Conservation (phyloP, 2,797 vertebrate species). For the Scolopax rusticola region DNA sequence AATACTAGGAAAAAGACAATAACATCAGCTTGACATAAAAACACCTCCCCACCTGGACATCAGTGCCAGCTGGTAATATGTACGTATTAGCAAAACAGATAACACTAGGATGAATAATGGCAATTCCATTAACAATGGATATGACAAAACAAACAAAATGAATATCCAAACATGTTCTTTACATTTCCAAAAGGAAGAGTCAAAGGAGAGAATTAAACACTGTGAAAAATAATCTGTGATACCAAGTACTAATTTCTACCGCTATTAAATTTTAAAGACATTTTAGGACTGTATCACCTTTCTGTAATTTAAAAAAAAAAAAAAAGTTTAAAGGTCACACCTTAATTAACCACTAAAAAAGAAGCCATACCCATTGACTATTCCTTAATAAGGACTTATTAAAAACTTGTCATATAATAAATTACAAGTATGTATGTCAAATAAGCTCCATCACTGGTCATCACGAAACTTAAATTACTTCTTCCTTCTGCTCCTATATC, state of each 20-base stretch:
- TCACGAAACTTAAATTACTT: background rate
- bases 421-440: background rate
- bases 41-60: background rate
- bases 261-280: background rate
- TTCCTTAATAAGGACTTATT: background rate
- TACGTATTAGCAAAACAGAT: background rate
- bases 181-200: background rate
- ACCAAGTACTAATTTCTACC: background rate
- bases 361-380: background rate
- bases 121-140: fast-evolving
- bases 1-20: background rate
- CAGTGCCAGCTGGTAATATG: background rate
- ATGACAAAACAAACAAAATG: background rate
- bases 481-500: background rate
- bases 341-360: background rate
- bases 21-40: background rate
- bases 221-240: background rate
- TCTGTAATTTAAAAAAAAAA: background rate
- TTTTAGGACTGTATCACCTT: background rate
- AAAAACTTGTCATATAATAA: background rate
- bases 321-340: background rate
- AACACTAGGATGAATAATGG: background rate
- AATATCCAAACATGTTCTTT: background rate
- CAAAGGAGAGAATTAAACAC: background rate
- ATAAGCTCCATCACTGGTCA: background rate